These are phyloP conservation scores for Rhamnusium bicolor DNA, from an alignment of 2,888 invertebrate genomes.

Conservation along the genomic window DNA sequence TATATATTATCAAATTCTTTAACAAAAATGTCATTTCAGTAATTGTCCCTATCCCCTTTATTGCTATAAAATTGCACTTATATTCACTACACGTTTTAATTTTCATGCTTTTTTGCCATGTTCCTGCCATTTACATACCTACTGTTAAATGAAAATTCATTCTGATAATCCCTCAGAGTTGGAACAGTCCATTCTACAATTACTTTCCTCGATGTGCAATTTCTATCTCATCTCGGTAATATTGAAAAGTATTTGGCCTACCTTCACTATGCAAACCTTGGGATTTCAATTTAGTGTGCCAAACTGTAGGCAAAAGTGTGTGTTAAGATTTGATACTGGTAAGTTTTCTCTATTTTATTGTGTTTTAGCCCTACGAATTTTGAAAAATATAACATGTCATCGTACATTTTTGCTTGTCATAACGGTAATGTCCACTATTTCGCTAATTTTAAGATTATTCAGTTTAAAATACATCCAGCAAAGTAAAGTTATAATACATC, in stretches of 20 bases:
- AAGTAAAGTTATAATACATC: neutral
- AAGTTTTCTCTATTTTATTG: slow-evolving; percentile 4
- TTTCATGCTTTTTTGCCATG: neutral
- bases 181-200: neutral
- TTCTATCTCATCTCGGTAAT: neutral
- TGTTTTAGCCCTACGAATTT: neutral
- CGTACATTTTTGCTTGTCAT: slow-evolving; percentile 4
- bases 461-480: slow-evolving; percentile 1
- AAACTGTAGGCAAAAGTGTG: neutral
- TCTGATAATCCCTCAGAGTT: slow-evolving; percentile 1
- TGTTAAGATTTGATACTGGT: neutral
- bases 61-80: neutral
- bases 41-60: neutral
- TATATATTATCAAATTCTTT: neutral
- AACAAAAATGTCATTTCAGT: neutral
- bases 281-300: neutral
- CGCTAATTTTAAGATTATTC: slow-evolving; percentile 1
- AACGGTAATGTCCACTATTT: neutral
- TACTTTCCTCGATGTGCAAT: neutral
- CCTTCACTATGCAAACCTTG: slow-evolving; percentile 3
- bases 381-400: neutral
- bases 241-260: neutral
- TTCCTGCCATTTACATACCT: neutral
- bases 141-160: neutral
- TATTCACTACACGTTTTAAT: neutral